Conservation (phyloP, 2,888 invertebrate species). For the Oligia fasciuncula region DNA sequence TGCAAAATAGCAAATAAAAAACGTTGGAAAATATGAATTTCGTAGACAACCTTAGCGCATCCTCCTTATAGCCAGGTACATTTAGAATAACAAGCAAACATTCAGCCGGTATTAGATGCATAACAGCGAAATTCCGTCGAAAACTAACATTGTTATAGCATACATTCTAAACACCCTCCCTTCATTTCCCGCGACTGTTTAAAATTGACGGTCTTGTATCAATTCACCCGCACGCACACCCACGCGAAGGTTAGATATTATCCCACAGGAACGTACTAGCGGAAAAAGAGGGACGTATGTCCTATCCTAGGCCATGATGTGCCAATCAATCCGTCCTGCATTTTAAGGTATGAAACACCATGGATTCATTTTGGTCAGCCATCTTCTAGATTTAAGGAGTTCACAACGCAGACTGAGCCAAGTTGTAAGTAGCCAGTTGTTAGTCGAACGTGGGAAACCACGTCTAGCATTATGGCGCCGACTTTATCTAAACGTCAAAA, state of each 20-base stretch:
- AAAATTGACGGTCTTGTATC: background rate
- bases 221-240: background rate
- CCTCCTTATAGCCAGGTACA: background rate
- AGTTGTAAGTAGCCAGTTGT: background rate
- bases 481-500: background rate
- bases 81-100: constrained; percentile 12
- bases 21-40: background rate
- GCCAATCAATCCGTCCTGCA: background rate
- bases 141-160: background rate
- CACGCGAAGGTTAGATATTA: too few species aligned
- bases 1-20: background rate
- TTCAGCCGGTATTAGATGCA: constrained; percentile 6
- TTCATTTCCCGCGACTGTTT: background rate
- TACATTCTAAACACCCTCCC: background rate
- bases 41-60: background rate
- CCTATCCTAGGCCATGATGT: background rate
- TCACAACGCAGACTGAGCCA: background rate
- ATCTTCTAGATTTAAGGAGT: background rate
- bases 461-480: background rate
- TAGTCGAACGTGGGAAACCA: background rate
- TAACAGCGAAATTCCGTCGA: constrained; percentile 17
- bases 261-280: background rate
- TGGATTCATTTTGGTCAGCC: background rate
- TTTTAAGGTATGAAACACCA: background rate
- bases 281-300: background rate